Conservation (phyloP, 2,888 invertebrate species). For the Drosophila buzzatii region DNA sequence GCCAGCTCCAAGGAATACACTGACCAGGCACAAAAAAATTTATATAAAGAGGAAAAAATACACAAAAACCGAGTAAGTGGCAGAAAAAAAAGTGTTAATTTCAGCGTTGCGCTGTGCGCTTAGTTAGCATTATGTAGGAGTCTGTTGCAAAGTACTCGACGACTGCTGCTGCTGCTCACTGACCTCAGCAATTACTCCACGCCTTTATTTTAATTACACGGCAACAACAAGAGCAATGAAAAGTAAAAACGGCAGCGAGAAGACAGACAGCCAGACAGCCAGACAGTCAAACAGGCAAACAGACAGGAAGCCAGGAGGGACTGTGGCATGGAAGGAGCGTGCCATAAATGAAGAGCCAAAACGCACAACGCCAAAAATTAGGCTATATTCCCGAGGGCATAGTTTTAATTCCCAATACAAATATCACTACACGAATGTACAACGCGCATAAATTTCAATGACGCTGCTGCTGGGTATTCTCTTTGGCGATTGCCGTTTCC, state of each 20-base stretch:
- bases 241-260: conserved; percentile 64
- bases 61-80: conserved; percentile 16
- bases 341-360: conserved; percentile 33
- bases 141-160: conserved; percentile 45
- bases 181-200: conserved; percentile 81
- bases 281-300: conserved; percentile 15
- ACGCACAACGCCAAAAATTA: conserved; percentile 72
- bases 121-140: conserved; percentile 74
- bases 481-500: conserved; percentile 31
- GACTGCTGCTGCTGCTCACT: conserved; percentile 55
- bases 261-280: background rate
- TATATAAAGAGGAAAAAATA: background rate
- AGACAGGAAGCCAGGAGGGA: background rate
- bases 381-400: conserved; percentile 79
- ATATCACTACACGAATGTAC: conserved; percentile 81
- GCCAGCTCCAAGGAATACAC: conserved; percentile 69
- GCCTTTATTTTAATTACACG: conserved; percentile 81
- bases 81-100: conserved; percentile 73
- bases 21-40: conserved; percentile 19
- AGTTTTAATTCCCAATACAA: conserved; percentile 82
- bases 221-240: conserved; percentile 79
- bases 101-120: conserved; percentile 62
- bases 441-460: conserved; percentile 81
- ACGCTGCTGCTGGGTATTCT: conserved; percentile 52
- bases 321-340: background rate